Percentiles rank a stretch among this genome's conserved stretches.
These are phyloP conservation scores for Chunga burmeisteri DNA, from an alignment of 2,113 vertebrate genomes.

Conservation along the genomic window DNA sequence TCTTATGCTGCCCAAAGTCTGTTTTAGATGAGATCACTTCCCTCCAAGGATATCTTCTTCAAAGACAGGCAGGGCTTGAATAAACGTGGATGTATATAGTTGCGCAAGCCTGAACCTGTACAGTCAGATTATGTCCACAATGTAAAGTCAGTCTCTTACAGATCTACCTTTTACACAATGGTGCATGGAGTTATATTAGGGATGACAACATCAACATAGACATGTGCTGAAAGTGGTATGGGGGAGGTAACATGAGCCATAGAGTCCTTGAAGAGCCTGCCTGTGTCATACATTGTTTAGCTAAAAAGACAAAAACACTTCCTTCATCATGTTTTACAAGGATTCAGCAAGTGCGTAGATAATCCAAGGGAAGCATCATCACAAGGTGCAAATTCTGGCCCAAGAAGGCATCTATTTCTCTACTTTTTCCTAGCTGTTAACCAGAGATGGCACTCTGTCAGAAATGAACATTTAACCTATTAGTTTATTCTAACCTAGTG, in stretches of 20 bases:
- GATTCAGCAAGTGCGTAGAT: neutral
- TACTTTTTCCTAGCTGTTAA: neutral
- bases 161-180: neutral
- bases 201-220: neutral
- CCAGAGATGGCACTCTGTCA: neutral
- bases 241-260: rapidly evolving
- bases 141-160: neutral
- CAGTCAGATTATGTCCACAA: neutral
- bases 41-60: neutral
- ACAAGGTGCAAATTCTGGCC: neutral
- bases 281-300: neutral
- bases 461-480: neutral
- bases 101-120: neutral
- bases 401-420: neutral
- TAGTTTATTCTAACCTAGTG: neutral
- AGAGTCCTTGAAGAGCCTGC: neutral
- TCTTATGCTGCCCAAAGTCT: neutral
- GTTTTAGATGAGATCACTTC: neutral
- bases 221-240: neutral
- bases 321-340: neutral
- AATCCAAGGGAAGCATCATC: neutral
- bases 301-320: neutral
- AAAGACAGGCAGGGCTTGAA: neutral
- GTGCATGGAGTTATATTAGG: neutral
- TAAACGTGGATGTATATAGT: neutral